Evolutionary conservation across 2,113 vertebrate species (phyloP).

Genomic region (Acanthochromis polyacanthus): DNA sequence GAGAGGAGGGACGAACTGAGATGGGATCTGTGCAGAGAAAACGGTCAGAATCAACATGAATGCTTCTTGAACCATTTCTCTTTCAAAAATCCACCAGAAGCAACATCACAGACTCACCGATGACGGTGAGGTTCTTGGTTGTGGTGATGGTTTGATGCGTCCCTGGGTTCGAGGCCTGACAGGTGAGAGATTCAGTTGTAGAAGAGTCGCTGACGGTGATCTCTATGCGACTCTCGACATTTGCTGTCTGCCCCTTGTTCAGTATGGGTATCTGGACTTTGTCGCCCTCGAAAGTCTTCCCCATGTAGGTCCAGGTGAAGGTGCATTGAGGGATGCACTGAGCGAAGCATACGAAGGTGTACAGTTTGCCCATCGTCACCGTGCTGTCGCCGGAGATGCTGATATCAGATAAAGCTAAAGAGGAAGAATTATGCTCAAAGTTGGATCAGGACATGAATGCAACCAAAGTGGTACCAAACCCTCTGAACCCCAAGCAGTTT

Average conservation of each 20-base stretch:
- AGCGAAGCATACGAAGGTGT: slow-evolving; percentile 37
- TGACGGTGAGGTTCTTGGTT: slow-evolving; percentile 20
- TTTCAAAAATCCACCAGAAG: too few species aligned
- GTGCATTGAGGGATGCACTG: slow-evolving; percentile 48
- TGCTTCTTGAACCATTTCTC: too few species aligned
- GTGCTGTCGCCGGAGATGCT: slow-evolving; percentile 9
- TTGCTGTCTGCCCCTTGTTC: not conserved
- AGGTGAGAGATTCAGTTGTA: slow-evolving; percentile 31
- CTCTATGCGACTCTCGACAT: not conserved
- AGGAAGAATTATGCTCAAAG: too few species aligned
- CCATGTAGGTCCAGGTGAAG: slow-evolving; percentile 54
- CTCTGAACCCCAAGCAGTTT: too few species aligned
- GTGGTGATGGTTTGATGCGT: not conserved
- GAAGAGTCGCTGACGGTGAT: slow-evolving; percentile 9
- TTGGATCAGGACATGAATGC: too few species aligned
- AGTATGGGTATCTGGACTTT: slow-evolving; percentile 9
- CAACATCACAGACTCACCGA: slow-evolving; percentile 13
- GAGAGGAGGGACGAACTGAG: slow-evolving; percentile 24
- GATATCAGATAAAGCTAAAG: not conserved
- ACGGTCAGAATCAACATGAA: too few species aligned
- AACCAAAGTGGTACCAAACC: too few species aligned
- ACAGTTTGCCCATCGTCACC: slow-evolving; percentile 36
- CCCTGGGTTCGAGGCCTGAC: slow-evolving; percentile 27
- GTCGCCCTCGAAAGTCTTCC: slow-evolving; percentile 33
- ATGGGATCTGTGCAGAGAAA: slow-evolving; percentile 25